Percentiles rank a stretch among this genome's conserved stretches.
Conservation (phyloP, 2,888 invertebrate genomes). For the Platycheirus albimanus region DNA sequence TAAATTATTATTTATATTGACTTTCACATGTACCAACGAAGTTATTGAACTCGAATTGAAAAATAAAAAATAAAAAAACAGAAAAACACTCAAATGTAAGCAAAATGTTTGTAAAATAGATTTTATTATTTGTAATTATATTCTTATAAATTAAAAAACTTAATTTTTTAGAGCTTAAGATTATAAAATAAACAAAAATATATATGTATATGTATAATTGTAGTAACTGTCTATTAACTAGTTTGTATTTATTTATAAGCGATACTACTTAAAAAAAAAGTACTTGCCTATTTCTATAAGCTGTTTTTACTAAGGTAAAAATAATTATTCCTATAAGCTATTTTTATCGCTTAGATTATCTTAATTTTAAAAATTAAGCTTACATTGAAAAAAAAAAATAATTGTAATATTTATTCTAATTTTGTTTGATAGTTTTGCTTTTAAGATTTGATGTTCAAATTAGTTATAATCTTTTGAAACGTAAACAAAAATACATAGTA, state of each 20-base stretch:
- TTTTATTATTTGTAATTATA: conserved; percentile 66
- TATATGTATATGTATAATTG: conserved; percentile 26
- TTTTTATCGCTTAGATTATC: conserved; percentile 49
- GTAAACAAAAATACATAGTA: conserved; percentile 42
- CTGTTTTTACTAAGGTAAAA: conserved; percentile 55
- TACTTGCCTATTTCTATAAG: conserved; percentile 67
- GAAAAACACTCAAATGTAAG: conserved; percentile 17
- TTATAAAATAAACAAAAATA: conserved; percentile 23
- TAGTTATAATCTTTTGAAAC: conserved; percentile 67
- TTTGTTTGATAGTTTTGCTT: conserved; percentile 63
- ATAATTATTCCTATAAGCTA: conserved; percentile 68
- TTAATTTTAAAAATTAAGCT: conserved; percentile 33
- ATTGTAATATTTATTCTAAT: conserved; percentile 67
- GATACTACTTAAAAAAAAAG: conserved; percentile 58
- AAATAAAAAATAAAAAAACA: not conserved
- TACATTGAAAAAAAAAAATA: conserved; percentile 24
- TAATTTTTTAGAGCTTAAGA: conserved; percentile 49
- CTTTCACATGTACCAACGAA: conserved; percentile 44
- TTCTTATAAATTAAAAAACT: conserved; percentile 18
- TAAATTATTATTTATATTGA: conserved; percentile 4
- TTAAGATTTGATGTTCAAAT: conserved; percentile 74
- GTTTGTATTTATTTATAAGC: conserved; percentile 67
- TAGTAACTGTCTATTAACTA: conserved; percentile 69
- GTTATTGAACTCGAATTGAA: conserved; percentile 17
- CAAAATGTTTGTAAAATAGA: conserved; percentile 62